phyloP scores from a whole-genome alignment of 2,797 vertebrate genomes.

The Enteromius argenteus region DNA sequence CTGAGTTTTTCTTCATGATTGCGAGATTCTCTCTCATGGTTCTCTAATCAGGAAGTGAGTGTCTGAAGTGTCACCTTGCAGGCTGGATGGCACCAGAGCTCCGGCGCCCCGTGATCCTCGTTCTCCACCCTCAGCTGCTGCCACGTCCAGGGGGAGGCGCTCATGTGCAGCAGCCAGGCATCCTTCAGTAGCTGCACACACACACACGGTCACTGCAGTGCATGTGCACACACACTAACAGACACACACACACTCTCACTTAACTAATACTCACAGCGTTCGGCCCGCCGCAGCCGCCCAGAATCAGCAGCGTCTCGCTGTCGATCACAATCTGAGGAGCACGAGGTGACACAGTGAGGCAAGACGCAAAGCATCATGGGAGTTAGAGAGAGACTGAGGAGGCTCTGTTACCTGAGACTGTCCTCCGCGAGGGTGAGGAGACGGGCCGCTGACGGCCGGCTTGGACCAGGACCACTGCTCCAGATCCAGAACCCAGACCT shows the following conservation, averaged over 20 bases:
- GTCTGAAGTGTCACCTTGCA: conserved; percentile 83
- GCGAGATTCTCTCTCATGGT: not conserved
- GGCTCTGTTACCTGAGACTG: conserved; percentile 89
- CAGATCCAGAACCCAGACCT: conserved; percentile 96
- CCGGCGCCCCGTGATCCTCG: conserved; percentile 94
- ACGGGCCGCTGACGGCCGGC: conserved; percentile 85
- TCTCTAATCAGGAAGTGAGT: not conserved
- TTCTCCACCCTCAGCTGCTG: conserved; percentile 96
- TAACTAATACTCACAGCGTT: conserved; percentile 89
- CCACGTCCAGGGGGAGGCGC: conserved; percentile 86
- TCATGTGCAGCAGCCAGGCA: conserved; percentile 95
- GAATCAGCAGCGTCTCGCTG: conserved; percentile 89
- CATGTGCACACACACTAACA: not conserved
- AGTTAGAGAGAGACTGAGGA: not conserved
- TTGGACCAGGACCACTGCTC: conserved; percentile 99
- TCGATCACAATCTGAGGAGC: conserved; percentile 90
- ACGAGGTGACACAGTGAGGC: not conserved
- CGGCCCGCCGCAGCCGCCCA: conserved; percentile 96
- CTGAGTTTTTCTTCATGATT: not conserved
- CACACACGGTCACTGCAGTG: not conserved
- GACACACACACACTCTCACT: rapidly evolving
- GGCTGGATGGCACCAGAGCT: conserved; percentile 97
- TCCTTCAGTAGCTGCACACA: conserved; percentile 91
- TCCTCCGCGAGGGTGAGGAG: conserved; percentile 93
- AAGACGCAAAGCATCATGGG: not conserved